phyloP scores from a whole-genome alignment of 1,140 invertebrate species.

The Camponotus vicinus region DNA sequence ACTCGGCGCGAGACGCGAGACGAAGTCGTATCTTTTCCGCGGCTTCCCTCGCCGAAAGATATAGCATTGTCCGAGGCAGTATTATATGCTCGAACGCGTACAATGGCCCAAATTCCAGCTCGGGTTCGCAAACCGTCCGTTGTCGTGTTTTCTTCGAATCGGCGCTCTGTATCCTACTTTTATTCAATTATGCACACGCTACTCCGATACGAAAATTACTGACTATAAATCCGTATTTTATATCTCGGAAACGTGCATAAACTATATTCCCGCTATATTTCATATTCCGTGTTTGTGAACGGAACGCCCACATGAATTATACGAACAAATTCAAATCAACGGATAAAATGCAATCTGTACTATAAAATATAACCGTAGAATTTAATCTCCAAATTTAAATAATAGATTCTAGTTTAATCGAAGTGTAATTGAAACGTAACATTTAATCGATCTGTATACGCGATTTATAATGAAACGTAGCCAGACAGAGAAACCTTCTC shows the following conservation, averaged over 20 bases:
- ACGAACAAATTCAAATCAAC: constrained; percentile 1
- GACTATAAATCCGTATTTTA: constrained; percentile 42
- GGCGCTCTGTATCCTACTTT: constrained; percentile 19
- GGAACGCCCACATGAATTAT: background rate
- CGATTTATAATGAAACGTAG: constrained; percentile 5
- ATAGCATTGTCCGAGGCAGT: background rate
- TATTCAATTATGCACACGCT: constrained; percentile 45
- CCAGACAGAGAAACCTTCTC: background rate
- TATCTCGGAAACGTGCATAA: constrained; percentile 34
- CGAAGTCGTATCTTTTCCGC: constrained; percentile 8
- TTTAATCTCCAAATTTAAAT: constrained; percentile 27
- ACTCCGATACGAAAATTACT: constrained; percentile 49
- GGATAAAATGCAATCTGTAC: background rate
- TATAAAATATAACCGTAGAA: background rate
- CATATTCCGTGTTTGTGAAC: background rate
- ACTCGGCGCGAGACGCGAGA: constrained; percentile 5
- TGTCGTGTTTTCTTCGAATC: constrained; percentile 20
- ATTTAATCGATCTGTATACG: constrained; percentile 7
- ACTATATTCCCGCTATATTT: constrained; percentile 17
- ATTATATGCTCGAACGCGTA: background rate
- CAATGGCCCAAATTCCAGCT: constrained; percentile 26
- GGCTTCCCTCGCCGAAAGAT: background rate
- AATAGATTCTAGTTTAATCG: constrained; percentile 21
- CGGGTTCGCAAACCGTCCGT: constrained; percentile 11
- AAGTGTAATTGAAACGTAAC: constrained; percentile 7